These are phyloP conservation scores for Napeogenes sylphis DNA, from an alignment of 2,888 invertebrate genomes.

Conservation along the genomic window DNA sequence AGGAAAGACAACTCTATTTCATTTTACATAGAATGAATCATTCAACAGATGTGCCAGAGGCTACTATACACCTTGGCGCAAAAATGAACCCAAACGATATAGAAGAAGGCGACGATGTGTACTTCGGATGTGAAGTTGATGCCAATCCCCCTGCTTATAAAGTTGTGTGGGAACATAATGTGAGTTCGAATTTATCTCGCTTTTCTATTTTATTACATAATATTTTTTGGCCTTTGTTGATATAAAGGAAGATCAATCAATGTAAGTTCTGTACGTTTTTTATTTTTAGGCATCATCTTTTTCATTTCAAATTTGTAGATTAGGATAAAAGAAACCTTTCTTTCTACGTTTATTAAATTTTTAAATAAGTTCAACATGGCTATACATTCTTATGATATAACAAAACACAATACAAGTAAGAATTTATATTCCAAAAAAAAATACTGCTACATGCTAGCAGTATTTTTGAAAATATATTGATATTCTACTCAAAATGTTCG, in stretches of 20 bases:
- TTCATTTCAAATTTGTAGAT: no score
- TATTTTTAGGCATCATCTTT: no score
- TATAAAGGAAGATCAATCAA: neutral
- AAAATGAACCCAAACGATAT: constrained; percentile 74
- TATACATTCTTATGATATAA: no score
- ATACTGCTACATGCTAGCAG: no score
- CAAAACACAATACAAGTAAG: no score
- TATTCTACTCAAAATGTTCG: no score
- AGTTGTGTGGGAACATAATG: constrained; percentile 75
- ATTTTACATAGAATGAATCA: constrained; percentile 32
- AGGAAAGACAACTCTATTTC: constrained; percentile 23
- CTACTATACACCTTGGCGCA: constrained; percentile 64
- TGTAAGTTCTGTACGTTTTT: neutral
- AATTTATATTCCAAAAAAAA: no score
- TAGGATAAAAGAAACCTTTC: no score
- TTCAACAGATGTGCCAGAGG: constrained; percentile 62
- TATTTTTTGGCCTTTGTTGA: constrained; percentile 16
- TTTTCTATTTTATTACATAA: constrained; percentile 16
- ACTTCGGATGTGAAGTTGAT: constrained; percentile 69
- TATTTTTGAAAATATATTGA: no score
- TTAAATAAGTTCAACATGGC: no score
- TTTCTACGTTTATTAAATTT: no score
- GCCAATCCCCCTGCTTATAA: constrained; percentile 74
- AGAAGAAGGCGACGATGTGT: constrained; percentile 74
- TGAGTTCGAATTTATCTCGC: constrained; percentile 44